These are phyloP conservation scores for Forbesichthys papilliferus DNA, from an alignment of 2,113 vertebrate species.

Conservation along the genomic window DNA sequence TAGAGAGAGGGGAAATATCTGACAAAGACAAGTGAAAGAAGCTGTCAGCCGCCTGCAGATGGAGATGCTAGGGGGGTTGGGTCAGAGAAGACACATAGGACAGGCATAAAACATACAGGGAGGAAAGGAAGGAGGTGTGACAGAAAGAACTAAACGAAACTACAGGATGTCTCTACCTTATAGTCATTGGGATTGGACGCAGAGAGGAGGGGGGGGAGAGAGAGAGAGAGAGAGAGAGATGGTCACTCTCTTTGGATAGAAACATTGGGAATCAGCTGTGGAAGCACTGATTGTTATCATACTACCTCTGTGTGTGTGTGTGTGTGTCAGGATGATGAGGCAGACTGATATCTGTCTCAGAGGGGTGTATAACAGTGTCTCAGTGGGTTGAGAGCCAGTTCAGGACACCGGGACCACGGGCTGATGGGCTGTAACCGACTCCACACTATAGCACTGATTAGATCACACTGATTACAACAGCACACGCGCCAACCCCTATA, in stretches of 20 bases:
- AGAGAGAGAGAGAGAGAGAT: constrained; percentile 71
- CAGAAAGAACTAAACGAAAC: constrained; percentile 40
- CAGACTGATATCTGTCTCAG: constrained; percentile 72
- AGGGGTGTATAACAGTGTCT: constrained; percentile 67
- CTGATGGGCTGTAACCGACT: constrained; percentile 66
- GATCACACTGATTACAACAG: constrained; percentile 63
- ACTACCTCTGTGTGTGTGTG: constrained; percentile 52
- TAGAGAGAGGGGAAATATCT: constrained; percentile 87
- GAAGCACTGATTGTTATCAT: constrained; percentile 79
- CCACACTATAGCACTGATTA: constrained; percentile 63
- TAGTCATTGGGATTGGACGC: constrained; percentile 3
- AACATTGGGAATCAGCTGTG: constrained; percentile 78
- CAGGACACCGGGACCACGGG: constrained; percentile 55
- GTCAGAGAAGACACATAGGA: constrained; percentile 43
- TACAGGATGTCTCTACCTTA: background rate
- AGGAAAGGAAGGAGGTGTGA: constrained; percentile 48
- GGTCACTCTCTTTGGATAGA: constrained; percentile 56
- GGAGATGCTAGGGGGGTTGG: constrained; percentile 79
- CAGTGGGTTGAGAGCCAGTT: constrained; percentile 63
- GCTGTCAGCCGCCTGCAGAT: constrained; percentile 95
- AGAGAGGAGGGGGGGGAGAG: constrained; percentile 21
- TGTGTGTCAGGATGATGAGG: constrained; percentile 61
- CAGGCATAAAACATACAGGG: background rate
- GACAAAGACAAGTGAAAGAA: constrained; percentile 93
- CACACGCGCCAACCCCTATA: constrained; percentile 9